Conservation (phyloP, 1,140 invertebrate species). For the Heliconius himera region DNA sequence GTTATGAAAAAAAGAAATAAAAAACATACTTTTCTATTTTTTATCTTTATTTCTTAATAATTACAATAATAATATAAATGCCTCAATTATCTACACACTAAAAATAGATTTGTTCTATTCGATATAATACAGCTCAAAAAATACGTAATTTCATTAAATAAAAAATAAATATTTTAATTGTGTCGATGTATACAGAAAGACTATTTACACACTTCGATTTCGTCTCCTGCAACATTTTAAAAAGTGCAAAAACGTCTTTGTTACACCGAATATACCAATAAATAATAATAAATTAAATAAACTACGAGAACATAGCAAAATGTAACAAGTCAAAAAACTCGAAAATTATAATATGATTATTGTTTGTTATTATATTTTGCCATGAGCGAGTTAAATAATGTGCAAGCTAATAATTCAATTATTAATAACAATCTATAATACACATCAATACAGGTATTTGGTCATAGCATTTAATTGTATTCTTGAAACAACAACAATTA, state of each 20-base stretch:
- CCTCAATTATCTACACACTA: not conserved
- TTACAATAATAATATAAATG: slow-evolving; percentile 5
- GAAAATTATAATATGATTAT: not conserved
- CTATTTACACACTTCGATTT: too few relatives aligned
- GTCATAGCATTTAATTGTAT: not conserved
- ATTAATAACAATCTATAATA: not conserved
- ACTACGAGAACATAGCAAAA: not conserved
- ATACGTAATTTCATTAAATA: too few relatives aligned
- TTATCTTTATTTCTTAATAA: not conserved
- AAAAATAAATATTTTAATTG: too few relatives aligned
- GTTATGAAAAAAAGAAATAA: not conserved
- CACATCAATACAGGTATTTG: not conserved
- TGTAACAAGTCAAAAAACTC: not conserved
- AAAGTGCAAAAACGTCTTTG: not conserved
- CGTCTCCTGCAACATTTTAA: too few relatives aligned
- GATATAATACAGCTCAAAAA: too few relatives aligned
- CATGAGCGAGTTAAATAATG: not conserved
- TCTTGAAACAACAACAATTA: not conserved
- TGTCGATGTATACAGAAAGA: too few relatives aligned
- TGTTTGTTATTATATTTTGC: not conserved
- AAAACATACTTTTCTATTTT: not conserved
- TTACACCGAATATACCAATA: not conserved
- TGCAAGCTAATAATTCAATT: not conserved
- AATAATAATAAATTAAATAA: not conserved
- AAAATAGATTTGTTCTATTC: not conserved